Evolutionary conservation across 92 coral and sea anemone genomes (phyloP).

Genomic region (Palythoa caribaeorum): DNA sequence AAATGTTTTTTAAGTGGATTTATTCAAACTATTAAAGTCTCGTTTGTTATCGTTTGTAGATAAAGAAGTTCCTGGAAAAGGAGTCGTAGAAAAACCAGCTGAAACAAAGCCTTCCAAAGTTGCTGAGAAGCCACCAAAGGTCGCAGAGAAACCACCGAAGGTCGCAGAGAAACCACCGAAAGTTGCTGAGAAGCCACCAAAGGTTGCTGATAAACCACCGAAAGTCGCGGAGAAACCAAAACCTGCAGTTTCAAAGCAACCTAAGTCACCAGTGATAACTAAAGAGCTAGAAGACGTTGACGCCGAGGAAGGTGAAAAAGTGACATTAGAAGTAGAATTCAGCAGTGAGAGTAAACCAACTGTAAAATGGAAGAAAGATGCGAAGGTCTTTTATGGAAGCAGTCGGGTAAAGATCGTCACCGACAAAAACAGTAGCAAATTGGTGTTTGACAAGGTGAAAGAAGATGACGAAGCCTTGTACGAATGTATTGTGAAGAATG

Average conservation of each 20-base stretch:
- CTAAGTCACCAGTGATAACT: conserved; percentile 74
- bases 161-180: conserved; percentile 65
- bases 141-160: conserved; percentile 30
- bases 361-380: conserved; percentile 71
- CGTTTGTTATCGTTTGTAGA: not conserved
- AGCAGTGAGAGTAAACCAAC: conserved; percentile 60
- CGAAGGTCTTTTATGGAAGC: conserved; percentile 50
- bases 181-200: conserved; percentile 55
- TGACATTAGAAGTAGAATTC: conserved; percentile 56
- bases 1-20: not conserved
- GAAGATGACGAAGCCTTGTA: conserved; percentile 88
- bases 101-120: conserved; percentile 63
- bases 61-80: conserved; percentile 25
- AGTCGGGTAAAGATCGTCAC: conserved; percentile 47
- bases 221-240: conserved; percentile 58
- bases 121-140: conserved; percentile 43
- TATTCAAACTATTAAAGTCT: not conserved
- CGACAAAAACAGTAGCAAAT: conserved; percentile 37
- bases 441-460: conserved; percentile 72
- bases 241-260: conserved; percentile 55
- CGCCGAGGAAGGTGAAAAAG: conserved; percentile 67
- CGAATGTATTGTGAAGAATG: conserved; percentile 88
- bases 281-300: conserved; percentile 83
- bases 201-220: conserved; percentile 49
- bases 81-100: conserved; percentile 38